Conservation (phyloP, 1,140 invertebrate genomes). For the Drosophila arizonae region DNA sequence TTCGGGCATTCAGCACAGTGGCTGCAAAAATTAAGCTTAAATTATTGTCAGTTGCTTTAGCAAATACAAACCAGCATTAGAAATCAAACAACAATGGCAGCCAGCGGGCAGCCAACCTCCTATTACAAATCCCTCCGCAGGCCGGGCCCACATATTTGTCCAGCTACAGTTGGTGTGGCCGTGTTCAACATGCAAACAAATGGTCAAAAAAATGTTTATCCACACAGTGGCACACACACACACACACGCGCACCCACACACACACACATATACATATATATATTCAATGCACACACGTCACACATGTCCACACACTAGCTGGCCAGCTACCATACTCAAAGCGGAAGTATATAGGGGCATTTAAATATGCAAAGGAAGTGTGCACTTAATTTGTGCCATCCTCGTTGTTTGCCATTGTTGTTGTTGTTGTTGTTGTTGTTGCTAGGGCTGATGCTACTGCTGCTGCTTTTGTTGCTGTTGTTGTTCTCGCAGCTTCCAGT, state of each 20-base stretch:
- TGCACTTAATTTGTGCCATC: conserved; percentile 80
- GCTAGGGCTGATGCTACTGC: conserved; percentile 4
- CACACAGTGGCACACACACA: conserved; percentile 42
- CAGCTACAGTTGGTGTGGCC: conserved; percentile 56
- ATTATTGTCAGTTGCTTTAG: conserved; percentile 58
- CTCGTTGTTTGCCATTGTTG: conserved; percentile 75
- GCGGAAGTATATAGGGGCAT: conserved; percentile 80
- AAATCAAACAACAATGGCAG: conserved; percentile 74
- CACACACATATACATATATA: background rate
- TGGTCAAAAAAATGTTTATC: conserved; percentile 73
- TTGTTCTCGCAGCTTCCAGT: background rate
- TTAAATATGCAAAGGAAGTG: conserved; percentile 81
- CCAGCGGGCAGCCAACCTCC: conserved; percentile 6
- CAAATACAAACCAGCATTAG: conserved; percentile 59
- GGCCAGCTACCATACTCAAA: conserved; percentile 51
- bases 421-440: conserved; percentile 22
- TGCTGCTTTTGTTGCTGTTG: conserved; percentile 38
- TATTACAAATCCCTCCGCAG: conserved; percentile 17
- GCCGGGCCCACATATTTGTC: background rate
- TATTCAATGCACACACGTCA: no score
- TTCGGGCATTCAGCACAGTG: background rate
- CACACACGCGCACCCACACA: conserved; percentile 10
- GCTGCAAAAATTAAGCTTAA: conserved; percentile 44
- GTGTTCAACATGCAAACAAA: conserved; percentile 78
- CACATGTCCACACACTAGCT: conserved; percentile 8